Base-by-base conservation (phyloP, 2,888 invertebrate species). In the Drosophila seclusa region DNA sequence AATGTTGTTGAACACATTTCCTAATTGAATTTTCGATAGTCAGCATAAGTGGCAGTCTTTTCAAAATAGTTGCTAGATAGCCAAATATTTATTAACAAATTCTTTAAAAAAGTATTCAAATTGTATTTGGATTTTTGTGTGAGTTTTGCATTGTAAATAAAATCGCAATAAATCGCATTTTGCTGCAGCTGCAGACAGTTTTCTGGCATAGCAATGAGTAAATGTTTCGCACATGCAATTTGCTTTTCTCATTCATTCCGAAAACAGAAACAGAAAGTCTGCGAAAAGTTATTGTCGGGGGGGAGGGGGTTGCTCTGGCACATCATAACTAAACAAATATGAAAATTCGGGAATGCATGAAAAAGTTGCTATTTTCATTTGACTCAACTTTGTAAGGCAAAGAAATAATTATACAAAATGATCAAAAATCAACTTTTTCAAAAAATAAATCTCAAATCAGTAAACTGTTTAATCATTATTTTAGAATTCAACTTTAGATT, bases 21-120 rank as follows among this genome's bases (percentile, higher is more conserved):
- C 40, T 31, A 62, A 69, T 57, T 57, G 7, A 45, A 49, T 42
- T 54, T 27, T 3, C 7, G 18, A 55, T n/a, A 13, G n/a, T 27
- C 24, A 38, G 24, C 7, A 13, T 8, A n/a, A 59, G 24, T 18
- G 1, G 7, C 11, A 21, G 6, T 42, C 1, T n/a, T 6, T n/a
- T n/a, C 4, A 2, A n/a, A n/a, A 42, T 42, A n/a, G n/a, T 11
- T n/a, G n/a, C 10, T n/a, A n/a, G 10, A 40, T 16, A 4, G 1
- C 4, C n/a, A 4, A n/a, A 40, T n/a, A n/a, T 42, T 21, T 11
- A 45, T 2, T 21, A 1, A 16, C 16, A 45, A 7, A 16, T 21
- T 16, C 4, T 45, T 4, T 0, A 4, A 16, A 18, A 16, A 53
- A 32, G n/a, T 16, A n/a, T 10, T 18, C 7, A 4, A 36, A 18